phyloP scores from a whole-genome alignment of 1,140 invertebrate genomes.

The Potamilus streckersoni region DNA sequence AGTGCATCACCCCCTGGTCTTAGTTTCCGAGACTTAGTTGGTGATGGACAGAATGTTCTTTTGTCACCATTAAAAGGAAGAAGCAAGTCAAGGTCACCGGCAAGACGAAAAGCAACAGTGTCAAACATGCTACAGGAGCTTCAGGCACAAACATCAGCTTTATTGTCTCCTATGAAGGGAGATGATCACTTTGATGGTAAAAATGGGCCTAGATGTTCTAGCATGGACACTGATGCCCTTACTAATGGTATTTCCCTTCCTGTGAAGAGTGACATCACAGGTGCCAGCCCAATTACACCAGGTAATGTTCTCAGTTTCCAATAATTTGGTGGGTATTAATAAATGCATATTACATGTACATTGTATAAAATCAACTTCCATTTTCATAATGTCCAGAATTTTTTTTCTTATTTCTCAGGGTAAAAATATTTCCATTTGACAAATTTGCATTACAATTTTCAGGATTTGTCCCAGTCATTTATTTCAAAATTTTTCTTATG shows the following conservation, averaged over 20 bases:
- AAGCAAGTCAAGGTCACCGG: no score
- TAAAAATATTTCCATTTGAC: no score
- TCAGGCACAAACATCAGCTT: slow-evolving; percentile 20
- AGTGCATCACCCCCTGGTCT: slow-evolving; percentile 27
- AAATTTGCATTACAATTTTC: no score
- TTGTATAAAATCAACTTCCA: neutral
- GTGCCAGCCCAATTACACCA: slow-evolving; percentile 21
- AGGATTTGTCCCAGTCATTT: no score
- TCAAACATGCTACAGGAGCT: slow-evolving; percentile 21
- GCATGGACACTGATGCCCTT: slow-evolving; percentile 23
- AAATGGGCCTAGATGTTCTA: slow-evolving; percentile 25
- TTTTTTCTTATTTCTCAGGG: no score
- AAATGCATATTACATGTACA: neutral
- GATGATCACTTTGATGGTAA: slow-evolving; percentile 15
- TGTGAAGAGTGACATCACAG: slow-evolving; percentile 20
- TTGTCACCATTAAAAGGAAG: no score
- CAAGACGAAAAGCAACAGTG: slow-evolving; percentile 5
- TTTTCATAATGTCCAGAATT: no score
- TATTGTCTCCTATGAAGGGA: slow-evolving; percentile 16
- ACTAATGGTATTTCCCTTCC: slow-evolving; percentile 22
- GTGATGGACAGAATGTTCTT: neutral
- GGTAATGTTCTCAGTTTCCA: neutral
- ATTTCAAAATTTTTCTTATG: no score
- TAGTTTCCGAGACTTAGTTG: slow-evolving; percentile 23
- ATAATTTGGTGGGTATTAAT: neutral